These are phyloP conservation scores for Troglohyphantes excavatus DNA, from an alignment of 2,888 invertebrate species.

Conservation along the genomic window DNA sequence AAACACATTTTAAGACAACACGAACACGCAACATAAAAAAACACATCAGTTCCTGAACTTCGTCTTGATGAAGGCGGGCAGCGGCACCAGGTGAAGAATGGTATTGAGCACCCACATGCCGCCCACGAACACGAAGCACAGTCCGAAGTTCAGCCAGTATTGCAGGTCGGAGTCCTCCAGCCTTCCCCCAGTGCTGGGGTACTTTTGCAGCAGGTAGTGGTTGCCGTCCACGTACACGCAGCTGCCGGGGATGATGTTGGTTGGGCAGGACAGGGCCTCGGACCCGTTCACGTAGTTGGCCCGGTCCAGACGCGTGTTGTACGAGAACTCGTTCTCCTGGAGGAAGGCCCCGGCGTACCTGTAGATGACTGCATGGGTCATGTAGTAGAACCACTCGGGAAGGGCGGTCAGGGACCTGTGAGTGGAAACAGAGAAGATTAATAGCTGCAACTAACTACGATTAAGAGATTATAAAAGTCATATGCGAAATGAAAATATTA, in stretches of 20 bases:
- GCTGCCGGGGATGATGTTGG: constrained; percentile 81
- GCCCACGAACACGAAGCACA: constrained; percentile 91
- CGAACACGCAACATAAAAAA: no score
- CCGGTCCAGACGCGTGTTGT: constrained; percentile 80
- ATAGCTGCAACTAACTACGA: no score
- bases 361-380: constrained; percentile 90
- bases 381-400: constrained; percentile 91
- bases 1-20: no score
- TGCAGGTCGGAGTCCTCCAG: constrained; percentile 82
- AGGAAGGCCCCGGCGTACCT: constrained; percentile 90
- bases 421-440: neutral
- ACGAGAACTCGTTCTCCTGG: constrained; percentile 87
- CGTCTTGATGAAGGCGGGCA: constrained; percentile 91
- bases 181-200: constrained; percentile 82
- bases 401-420: constrained; percentile 89
- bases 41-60: constrained; percentile 90
- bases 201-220: constrained; percentile 88
- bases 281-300: constrained; percentile 80
- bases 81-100: constrained; percentile 91
- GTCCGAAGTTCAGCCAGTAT: constrained; percentile 86
- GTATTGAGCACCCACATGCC: constrained; percentile 92
- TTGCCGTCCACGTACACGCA: constrained; percentile 86
- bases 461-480: no score
- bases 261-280: constrained; percentile 76
- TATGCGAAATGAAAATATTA: no score